Percentiles rank a stretch among this genome's conserved stretches.
These are phyloP conservation scores for Nycticebus coucang DNA, from an alignment of 2,113 vertebrate species.

Conservation along the genomic window DNA sequence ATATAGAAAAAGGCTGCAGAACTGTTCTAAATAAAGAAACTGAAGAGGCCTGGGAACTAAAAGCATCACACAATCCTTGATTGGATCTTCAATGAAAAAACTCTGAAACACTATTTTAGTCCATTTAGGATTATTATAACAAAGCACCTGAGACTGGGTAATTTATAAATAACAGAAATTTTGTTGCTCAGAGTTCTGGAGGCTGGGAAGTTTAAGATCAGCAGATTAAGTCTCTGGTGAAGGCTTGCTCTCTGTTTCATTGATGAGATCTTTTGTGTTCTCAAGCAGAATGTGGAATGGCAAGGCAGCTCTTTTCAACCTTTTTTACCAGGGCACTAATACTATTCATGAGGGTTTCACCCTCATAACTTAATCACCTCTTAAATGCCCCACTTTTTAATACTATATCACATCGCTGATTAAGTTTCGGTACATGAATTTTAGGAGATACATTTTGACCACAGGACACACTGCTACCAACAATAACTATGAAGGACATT, in stretches of 20 bases:
- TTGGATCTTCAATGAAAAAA: neutral
- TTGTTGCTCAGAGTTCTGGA: neutral
- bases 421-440: neutral
- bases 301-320: neutral
- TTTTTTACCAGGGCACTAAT: neutral
- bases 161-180: neutral
- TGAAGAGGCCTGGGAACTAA: neutral
- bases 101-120: neutral
- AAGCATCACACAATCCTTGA: neutral
- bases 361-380: neutral
- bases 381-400: neutral
- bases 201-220: neutral
- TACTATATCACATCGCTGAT: neutral
- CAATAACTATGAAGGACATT: neutral
- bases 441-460: neutral
- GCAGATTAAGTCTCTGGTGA: neutral
- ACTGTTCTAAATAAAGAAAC: neutral
- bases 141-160: no score
- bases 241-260: neutral
- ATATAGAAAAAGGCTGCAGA: neutral
- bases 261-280: neutral
- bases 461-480: neutral
- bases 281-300: neutral
- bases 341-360: neutral
- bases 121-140: neutral